phyloP scores from a whole-genome alignment of 2,113 vertebrate genomes.

The Xenotilapia leptura region DNA sequence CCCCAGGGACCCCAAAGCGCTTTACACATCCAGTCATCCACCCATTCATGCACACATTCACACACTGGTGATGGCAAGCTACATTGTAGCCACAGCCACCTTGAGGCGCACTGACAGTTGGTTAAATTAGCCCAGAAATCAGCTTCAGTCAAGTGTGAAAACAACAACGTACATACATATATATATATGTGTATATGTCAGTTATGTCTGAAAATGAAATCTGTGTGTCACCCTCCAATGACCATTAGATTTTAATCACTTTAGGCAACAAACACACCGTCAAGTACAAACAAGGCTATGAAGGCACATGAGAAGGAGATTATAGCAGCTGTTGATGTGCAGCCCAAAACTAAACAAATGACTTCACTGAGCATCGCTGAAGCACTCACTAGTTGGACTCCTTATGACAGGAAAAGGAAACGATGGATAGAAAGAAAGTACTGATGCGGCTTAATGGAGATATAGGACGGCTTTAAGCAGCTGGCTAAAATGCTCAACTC shows the following conservation, averaged over 20 bases:
- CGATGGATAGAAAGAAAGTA: not conserved
- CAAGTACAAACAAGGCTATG: not conserved
- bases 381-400: not conserved
- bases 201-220: not conserved
- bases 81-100: not conserved
- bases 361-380: not conserved
- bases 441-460: not conserved
- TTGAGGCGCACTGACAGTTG: not conserved
- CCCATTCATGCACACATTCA: not conserved
- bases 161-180: not conserved
- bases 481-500: not conserved
- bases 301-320: not conserved
- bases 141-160: not conserved
- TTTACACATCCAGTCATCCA: not conserved
- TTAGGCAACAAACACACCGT: not conserved
- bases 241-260: not conserved
- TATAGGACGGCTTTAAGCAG: not conserved
- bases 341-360: not conserved
- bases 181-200: not conserved
- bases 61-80: not conserved
- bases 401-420: not conserved
- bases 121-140: not conserved
- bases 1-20: not conserved
- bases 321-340: not conserved
- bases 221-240: not conserved